Conservation (phyloP, 2,888 invertebrate genomes). For the Gerosis bhagava region DNA sequence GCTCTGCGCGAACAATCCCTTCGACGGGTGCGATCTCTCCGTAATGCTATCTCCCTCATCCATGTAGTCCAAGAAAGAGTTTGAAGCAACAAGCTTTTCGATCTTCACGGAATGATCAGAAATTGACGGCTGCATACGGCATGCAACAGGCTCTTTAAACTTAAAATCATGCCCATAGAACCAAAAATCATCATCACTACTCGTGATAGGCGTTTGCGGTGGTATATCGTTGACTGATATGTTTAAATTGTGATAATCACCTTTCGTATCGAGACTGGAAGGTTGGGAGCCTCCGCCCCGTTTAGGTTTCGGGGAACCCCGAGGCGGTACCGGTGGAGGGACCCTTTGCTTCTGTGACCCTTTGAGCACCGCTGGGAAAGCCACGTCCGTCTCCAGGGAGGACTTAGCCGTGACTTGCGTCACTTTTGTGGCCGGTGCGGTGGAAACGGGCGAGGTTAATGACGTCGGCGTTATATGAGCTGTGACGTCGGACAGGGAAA, state of each 20-base stretch:
- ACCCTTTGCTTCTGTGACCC: constrained; percentile 89
- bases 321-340: constrained; percentile 94
- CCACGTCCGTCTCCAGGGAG: constrained; percentile 75
- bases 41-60: constrained; percentile 67
- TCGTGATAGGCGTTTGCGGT: constrained; percentile 63
- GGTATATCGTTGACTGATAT: constrained; percentile 67
- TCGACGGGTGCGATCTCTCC: constrained; percentile 55
- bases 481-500: constrained; percentile 80
- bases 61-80: constrained; percentile 63
- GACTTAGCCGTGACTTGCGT: constrained; percentile 56
- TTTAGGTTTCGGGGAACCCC: constrained; percentile 88
- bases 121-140: constrained; percentile 59
- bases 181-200: constrained; percentile 71
- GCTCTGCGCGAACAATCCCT: constrained; percentile 63
- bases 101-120: constrained; percentile 64
- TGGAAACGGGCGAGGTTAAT: constrained; percentile 70
- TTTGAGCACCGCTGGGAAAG: constrained; percentile 90
- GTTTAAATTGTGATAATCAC: constrained; percentile 75
- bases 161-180: constrained; percentile 75
- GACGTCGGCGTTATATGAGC: constrained; percentile 77
- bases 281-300: constrained; percentile 73
- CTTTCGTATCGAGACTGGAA: constrained; percentile 70
- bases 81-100: constrained; percentile 61
- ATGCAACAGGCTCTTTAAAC: constrained; percentile 66
- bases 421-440: constrained; percentile 54